Evolutionary conservation across 2,888 invertebrate genomes (phyloP).

Genomic region (Athalia cordata): DNA sequence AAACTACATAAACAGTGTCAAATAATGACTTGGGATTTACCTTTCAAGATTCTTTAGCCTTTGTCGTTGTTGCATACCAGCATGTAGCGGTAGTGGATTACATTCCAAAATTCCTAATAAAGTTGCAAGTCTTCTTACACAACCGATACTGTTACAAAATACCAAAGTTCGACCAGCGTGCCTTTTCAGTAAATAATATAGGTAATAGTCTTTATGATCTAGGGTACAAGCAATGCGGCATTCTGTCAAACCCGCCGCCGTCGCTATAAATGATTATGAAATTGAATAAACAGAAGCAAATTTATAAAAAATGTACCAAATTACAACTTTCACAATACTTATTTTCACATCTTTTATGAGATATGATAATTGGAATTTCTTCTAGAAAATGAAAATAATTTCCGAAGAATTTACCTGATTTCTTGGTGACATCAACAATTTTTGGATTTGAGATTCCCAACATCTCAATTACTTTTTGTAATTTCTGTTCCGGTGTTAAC

Average conservation of each 20-base stretch:
- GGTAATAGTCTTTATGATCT: constrained; percentile 91
- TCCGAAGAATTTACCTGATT: constrained; percentile 76
- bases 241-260: constrained; percentile 89
- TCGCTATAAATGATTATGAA: constrained; percentile 76
- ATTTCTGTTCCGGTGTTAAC: constrained; percentile 84
- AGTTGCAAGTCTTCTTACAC: constrained; percentile 87
- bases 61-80: constrained; percentile 95
- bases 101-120: constrained; percentile 83
- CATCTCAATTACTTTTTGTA: constrained; percentile 85
- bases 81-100: constrained; percentile 86
- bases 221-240: constrained; percentile 86
- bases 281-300: constrained; percentile 16
- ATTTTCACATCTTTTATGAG: too few species aligned
- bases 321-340: too few species aligned
- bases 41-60: constrained; percentile 94
- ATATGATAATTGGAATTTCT: too few species aligned
- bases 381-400: too few species aligned
- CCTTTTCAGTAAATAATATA: constrained; percentile 91
- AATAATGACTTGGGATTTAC: constrained; percentile 64
- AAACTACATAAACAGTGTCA: not conserved
- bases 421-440: constrained; percentile 92
- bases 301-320: too few species aligned
- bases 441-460: constrained; percentile 93
- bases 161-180: constrained; percentile 95
- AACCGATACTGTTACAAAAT: constrained; percentile 95